Percentiles rank a stretch among this genome's conserved stretches.
These are phyloP conservation scores for Triplophysa siluroides DNA, from an alignment of 2,113 vertebrate genomes.

Conservation along the genomic window DNA sequence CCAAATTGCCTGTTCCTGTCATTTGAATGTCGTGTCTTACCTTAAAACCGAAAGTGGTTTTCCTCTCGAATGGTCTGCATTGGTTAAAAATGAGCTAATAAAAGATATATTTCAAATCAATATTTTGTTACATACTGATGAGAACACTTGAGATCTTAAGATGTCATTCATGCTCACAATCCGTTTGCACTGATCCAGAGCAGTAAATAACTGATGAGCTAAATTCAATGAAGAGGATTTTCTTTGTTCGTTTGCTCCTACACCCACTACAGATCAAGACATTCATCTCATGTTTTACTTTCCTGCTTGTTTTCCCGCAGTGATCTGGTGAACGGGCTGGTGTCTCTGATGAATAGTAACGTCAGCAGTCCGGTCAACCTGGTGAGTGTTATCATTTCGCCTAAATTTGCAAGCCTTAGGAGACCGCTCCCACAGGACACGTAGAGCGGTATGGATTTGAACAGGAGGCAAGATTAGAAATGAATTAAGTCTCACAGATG, in stretches of 20 bases:
- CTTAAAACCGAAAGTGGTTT: too few relatives aligned
- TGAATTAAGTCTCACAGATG: not conserved
- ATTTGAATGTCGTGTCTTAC: too few relatives aligned
- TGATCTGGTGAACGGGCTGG: constrained; percentile 95
- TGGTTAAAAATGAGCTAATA: too few relatives aligned
- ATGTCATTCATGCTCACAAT: not conserved
- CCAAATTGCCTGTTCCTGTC: too few relatives aligned
- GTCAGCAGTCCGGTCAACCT: constrained; percentile 98
- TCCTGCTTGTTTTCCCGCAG: constrained; percentile 65
- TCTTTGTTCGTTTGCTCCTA: not conserved
- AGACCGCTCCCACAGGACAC: not conserved
- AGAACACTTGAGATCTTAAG: not conserved
- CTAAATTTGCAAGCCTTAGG: not conserved
- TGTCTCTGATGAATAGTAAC: constrained; percentile 97
- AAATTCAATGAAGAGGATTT: not conserved
- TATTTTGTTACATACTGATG: not conserved
- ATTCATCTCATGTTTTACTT: not conserved
- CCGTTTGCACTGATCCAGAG: not conserved
- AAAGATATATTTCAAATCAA: too few relatives aligned
- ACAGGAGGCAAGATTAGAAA: not conserved
- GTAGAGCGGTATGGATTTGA: not conserved
- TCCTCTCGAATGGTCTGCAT: too few relatives aligned
- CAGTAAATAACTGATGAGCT: not conserved
- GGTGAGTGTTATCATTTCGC: constrained; percentile 77
- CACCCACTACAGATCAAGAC: not conserved